A percentile compares a stretch with the other conserved stretches of the same genome.
phyloP scores from a whole-genome alignment of 2,797 vertebrate genomes.

The Ataeniobius toweri region DNA sequence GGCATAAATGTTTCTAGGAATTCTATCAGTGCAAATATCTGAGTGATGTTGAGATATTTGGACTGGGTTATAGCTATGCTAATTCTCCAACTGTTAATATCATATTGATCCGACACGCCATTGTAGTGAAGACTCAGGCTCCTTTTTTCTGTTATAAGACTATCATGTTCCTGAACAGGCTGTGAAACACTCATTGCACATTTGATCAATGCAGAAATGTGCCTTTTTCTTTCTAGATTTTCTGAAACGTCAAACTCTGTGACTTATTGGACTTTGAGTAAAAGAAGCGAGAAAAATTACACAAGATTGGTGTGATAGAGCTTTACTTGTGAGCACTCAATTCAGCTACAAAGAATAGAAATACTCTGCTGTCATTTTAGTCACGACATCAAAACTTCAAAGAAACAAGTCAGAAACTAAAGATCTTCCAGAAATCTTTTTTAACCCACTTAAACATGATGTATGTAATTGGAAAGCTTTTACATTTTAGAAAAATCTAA shows the following conservation, averaged over 20 bases:
- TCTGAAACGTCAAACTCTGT: not conserved
- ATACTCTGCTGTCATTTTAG: conserved; percentile 2
- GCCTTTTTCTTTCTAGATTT: conserved; percentile 11
- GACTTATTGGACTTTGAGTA: conserved; percentile 3
- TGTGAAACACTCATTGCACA: not conserved
- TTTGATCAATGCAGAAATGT: conserved; percentile 3
- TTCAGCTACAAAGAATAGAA: not conserved
- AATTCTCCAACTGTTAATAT: conserved; percentile 13
- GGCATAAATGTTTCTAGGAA: not conserved
- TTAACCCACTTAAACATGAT: too few species aligned
- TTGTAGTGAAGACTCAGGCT: not conserved
- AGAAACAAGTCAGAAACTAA: not conserved
- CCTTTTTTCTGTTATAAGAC: not conserved
- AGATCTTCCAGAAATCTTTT: too few species aligned
- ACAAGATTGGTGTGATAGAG: too few species aligned
- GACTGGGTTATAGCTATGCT: conserved; percentile 6
- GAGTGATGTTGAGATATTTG: conserved; percentile 13
- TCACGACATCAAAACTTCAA: not conserved
- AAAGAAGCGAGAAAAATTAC: too few species aligned
- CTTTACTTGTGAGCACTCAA: too few species aligned
- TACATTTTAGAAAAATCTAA: not conserved
- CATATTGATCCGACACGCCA: not conserved
- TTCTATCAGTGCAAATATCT: not conserved
- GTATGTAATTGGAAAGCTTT: not conserved
- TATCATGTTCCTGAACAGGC: conserved; percentile 4